phyloP scores from a whole-genome alignment of 2,888 invertebrate species.

The Caenorhabditis doughertyi region DNA sequence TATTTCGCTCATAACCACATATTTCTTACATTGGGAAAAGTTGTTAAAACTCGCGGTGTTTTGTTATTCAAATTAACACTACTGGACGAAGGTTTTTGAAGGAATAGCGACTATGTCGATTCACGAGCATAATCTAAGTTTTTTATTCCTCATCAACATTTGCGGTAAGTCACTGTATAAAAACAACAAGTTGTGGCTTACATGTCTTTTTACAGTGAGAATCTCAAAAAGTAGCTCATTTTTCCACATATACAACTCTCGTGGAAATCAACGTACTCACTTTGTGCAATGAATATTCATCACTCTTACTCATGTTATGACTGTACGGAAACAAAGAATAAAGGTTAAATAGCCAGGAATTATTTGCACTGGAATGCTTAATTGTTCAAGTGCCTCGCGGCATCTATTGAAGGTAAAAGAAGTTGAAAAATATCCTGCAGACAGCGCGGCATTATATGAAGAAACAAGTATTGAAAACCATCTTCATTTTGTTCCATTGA shows the following conservation, averaged over 20 bases:
- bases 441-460: no score
- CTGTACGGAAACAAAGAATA: slow-evolving; percentile 62
- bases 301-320: slow-evolving; percentile 64
- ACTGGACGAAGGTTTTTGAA: not conserved
- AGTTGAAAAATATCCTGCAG: no score
- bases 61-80: no score
- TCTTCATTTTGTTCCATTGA: no score
- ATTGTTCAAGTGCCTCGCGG: slow-evolving; percentile 53
- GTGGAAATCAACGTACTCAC: slow-evolving; percentile 63
- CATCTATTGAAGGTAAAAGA: no score
- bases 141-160: not conserved
- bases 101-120: not conserved
- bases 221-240: slow-evolving; percentile 25
- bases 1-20: no score
- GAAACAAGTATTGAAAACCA: no score
- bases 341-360: slow-evolving; percentile 68
- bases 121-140: slow-evolving; percentile 28
- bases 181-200: no score
- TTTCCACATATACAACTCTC: slow-evolving; percentile 63
- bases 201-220: no score
- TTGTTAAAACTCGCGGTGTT: no score
- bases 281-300: slow-evolving; percentile 69
- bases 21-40: no score
- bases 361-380: slow-evolving; percentile 55
- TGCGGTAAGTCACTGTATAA: not conserved